These are phyloP conservation scores for Troides helena DNA, from an alignment of 2,888 invertebrate species.

Conservation along the genomic window DNA sequence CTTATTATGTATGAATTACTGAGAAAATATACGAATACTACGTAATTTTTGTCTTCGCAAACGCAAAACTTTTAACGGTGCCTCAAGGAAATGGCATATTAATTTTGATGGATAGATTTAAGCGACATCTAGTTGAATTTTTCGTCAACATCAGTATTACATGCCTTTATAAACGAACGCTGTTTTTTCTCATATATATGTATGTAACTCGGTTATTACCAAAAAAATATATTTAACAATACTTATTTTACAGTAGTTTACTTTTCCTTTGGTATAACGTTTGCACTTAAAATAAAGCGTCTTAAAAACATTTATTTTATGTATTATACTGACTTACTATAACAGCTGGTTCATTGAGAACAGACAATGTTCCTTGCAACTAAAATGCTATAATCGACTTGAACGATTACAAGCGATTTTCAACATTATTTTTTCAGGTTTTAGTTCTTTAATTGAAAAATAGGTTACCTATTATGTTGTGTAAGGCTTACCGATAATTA, in stretches of 20 bases:
- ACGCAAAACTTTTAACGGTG: background rate
- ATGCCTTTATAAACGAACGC: background rate
- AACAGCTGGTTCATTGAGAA: slow-evolving; percentile 55
- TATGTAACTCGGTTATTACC: background rate
- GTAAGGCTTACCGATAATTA: slow-evolving; percentile 57
- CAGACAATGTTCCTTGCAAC: slow-evolving; percentile 30
- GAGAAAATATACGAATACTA: slow-evolving; percentile 32
- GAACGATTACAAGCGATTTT: slow-evolving; percentile 8
- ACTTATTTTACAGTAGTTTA: background rate
- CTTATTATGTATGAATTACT: slow-evolving; percentile 30
- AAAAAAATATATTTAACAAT: background rate
- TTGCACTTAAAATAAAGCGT: background rate
- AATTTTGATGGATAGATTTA: background rate
- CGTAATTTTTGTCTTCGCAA: background rate
- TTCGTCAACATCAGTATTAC: background rate
- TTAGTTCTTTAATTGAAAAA: slow-evolving; percentile 9
- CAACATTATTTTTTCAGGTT: slow-evolving; percentile 3
- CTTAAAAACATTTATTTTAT: slow-evolving; percentile 24
- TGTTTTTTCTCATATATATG: background rate
- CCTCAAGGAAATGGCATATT: background rate
- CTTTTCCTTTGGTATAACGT: background rate
- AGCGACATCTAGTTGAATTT: slow-evolving; percentile 7
- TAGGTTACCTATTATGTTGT: slow-evolving; percentile 20
- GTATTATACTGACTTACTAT: slow-evolving; percentile 43
- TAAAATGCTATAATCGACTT: slow-evolving; percentile 22